phyloP scores from a whole-genome alignment of 1,140 invertebrate genomes.

The Saxidomus purpurata region DNA sequence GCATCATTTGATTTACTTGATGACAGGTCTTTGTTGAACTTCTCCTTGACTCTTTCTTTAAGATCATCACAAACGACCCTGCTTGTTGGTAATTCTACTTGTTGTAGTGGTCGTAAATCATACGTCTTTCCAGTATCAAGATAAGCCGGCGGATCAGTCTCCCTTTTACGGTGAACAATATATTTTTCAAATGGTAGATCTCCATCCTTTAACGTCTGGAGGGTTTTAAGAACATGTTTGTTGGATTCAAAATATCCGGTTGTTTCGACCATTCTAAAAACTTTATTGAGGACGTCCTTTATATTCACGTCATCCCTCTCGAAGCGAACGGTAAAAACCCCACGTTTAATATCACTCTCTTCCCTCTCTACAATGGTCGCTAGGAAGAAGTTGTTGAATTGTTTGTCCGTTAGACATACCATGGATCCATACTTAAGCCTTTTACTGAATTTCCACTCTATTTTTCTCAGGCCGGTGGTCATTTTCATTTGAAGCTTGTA shows the following conservation, averaged over 20 bases:
- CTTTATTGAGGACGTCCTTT: constrained; percentile 13
- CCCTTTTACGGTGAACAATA: constrained; percentile 74
- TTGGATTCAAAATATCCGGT: constrained; percentile 87
- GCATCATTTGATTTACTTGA: not conserved
- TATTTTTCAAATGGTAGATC: constrained; percentile 85
- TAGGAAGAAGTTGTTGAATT: constrained; percentile 90
- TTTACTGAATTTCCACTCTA: constrained; percentile 86
- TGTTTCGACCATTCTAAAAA: constrained; percentile 86
- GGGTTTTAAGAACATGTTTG: constrained; percentile 85
- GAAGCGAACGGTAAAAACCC: constrained; percentile 84
- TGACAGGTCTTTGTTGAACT: constrained; percentile 90
- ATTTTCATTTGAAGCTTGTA: constrained; percentile 78
- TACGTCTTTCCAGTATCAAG: constrained; percentile 56
- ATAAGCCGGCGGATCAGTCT: constrained; percentile 75
- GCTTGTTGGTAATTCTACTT: constrained; percentile 66
- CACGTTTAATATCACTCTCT: constrained; percentile 71
- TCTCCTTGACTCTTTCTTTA: too few species aligned
- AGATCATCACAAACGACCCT: constrained; percentile 85
- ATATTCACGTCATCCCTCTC: constrained; percentile 46
- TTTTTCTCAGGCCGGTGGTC: constrained; percentile 59
- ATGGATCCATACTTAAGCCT: constrained; percentile 91
- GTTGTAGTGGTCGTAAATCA: constrained; percentile 40
- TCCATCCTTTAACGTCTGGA: constrained; percentile 81
- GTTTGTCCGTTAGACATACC: constrained; percentile 90
- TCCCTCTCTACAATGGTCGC: constrained; percentile 90